phyloP scores from a whole-genome alignment of 2,113 vertebrate genomes.

The Takifugu flavidus region DNA sequence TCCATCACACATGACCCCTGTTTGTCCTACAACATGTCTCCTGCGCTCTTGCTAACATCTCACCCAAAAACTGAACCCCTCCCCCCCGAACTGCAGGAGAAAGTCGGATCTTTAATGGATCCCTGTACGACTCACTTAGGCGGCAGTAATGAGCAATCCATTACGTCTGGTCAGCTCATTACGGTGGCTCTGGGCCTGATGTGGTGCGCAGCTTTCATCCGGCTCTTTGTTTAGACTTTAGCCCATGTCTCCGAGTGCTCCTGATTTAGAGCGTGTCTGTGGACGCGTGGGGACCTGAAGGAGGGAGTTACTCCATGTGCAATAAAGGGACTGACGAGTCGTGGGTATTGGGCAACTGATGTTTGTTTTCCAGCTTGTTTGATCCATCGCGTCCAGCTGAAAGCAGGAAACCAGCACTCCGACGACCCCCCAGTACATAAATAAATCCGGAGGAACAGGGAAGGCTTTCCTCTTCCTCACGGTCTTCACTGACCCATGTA shows the following conservation, averaged over 20 bases:
- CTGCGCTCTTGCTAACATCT: no score
- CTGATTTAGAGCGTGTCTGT: not conserved
- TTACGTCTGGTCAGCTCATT: slow-evolving; percentile 61
- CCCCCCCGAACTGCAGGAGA: no score
- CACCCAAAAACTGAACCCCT: no score
- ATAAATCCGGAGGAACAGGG: slow-evolving; percentile 45
- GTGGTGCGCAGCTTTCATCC: slow-evolving; percentile 52
- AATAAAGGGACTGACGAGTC: no score
- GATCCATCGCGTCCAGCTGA: slow-evolving; percentile 48
- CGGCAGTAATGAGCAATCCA: slow-evolving; percentile 55
- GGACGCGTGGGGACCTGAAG: slow-evolving; percentile 33
- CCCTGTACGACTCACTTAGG: slow-evolving; percentile 18
- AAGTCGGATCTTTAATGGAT: slow-evolving; percentile 25
- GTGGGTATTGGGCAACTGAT: slow-evolving; percentile 7
- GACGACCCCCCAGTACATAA: slow-evolving; percentile 23
- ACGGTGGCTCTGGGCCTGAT: slow-evolving; percentile 34
- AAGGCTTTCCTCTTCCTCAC: slow-evolving; percentile 46
- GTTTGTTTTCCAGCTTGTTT: slow-evolving; percentile 65
- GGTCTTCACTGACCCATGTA: slow-evolving; percentile 44
- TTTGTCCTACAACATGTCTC: no score
- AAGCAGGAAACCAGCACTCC: slow-evolving; percentile 27
- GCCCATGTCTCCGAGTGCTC: slow-evolving; percentile 19
- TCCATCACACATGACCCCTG: no score
- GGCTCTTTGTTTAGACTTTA: slow-evolving; percentile 56
- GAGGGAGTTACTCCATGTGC: slow-evolving; percentile 37